Evolutionary conservation across 1,140 invertebrate species (phyloP).

Genomic region (Diploscapter pachys): DNA sequence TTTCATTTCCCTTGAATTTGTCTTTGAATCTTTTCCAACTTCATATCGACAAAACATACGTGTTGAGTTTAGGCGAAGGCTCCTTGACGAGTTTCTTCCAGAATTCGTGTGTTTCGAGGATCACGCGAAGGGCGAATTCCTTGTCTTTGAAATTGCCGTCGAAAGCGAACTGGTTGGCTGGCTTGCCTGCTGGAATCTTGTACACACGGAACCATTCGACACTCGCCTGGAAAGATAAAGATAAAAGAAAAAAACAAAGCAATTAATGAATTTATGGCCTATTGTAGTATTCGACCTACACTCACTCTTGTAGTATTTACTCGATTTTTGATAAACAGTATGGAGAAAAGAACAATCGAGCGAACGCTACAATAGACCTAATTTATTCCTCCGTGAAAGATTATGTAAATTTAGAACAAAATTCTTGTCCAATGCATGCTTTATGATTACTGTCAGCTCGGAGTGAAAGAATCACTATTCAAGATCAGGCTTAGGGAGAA

Average conservation of each 20-base stretch:
- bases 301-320: not conserved
- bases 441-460: not conserved
- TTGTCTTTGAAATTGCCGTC: constrained; percentile 85
- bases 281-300: not conserved
- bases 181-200: constrained; percentile 95
- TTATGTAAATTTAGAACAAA: too few relatives aligned
- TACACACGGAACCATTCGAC: constrained; percentile 98
- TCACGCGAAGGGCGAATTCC: constrained; percentile 79
- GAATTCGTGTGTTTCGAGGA: constrained; percentile 76
- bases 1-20: not conserved
- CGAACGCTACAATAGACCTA: too few relatives aligned
- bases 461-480: not conserved
- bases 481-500: too few relatives aligned
- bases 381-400: too few relatives aligned
- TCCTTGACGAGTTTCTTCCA: constrained; percentile 69
- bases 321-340: not conserved
- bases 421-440: too few relatives aligned
- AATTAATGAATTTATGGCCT: not conserved
- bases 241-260: not conserved
- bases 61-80: constrained; percentile 39
- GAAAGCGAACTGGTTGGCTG: constrained; percentile 93
- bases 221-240: constrained; percentile 69
- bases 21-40: constrained; percentile 9
- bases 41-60: constrained; percentile 22
- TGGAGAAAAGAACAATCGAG: too few relatives aligned